A percentile compares a stretch with the other conserved stretches of the same genome.
phyloP scores from a whole-genome alignment of 2,797 vertebrate genomes.

The Chiroxiphia lanceolata region DNA sequence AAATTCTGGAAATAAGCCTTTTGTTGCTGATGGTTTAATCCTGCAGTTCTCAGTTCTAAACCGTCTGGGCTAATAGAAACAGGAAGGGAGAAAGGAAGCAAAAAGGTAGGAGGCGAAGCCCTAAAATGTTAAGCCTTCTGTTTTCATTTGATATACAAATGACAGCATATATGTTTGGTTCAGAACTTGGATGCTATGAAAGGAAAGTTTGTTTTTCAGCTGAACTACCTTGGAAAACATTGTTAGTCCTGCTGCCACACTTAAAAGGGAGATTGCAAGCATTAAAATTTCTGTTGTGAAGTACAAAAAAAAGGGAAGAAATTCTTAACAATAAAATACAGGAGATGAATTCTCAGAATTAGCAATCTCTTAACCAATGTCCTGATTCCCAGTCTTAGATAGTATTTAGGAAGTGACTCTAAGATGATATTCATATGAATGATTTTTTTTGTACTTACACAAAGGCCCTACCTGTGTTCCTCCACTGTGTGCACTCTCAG shows the following conservation, averaged over 20 bases:
- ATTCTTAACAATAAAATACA: slow-evolving; percentile 56
- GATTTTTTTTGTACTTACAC: background rate
- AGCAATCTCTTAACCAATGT: slow-evolving; percentile 48
- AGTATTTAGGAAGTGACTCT: slow-evolving; percentile 15
- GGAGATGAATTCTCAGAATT: slow-evolving; percentile 72
- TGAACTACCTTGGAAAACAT: background rate
- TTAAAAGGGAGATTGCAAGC: background rate
- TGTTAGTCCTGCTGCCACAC: background rate
- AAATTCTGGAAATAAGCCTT: background rate
- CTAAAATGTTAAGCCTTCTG: background rate
- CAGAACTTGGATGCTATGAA: background rate
- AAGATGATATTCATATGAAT: background rate
- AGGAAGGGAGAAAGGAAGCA: background rate
- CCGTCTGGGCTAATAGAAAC: background rate
- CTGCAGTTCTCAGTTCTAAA: background rate
- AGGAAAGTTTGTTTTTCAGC: background rate
- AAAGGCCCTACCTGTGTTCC: background rate
- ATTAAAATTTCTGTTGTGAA: background rate
- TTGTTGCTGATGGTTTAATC: background rate
- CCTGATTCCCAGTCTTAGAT: slow-evolving; percentile 30
- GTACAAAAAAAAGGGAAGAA: slow-evolving; percentile 37
- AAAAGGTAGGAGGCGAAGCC: background rate
- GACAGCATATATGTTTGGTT: background rate
- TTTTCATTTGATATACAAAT: background rate
- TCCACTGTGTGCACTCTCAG: background rate